Conservation (phyloP, 2,797 vertebrate species). For the Sardinella longiceps region DNA sequence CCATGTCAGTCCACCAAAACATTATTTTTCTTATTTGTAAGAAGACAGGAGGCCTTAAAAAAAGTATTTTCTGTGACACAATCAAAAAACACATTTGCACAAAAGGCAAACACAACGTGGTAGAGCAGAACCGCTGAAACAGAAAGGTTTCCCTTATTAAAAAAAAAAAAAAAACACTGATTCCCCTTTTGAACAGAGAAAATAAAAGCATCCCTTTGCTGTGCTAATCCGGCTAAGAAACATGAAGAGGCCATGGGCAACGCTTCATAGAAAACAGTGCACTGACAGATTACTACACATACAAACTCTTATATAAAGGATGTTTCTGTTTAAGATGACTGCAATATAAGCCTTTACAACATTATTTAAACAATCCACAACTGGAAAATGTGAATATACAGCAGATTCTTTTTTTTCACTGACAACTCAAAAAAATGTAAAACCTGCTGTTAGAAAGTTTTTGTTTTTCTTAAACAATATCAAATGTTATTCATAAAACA, state of each 20-base stretch:
- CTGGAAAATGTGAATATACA: neutral
- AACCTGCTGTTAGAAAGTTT: neutral
- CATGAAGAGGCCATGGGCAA: neutral
- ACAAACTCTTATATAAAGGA: constrained; percentile 2
- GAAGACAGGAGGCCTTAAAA: neutral
- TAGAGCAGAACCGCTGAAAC: constrained; percentile 17
- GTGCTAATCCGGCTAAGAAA: neutral
- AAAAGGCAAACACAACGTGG: constrained; percentile 27
- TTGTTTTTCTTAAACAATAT: neutral
- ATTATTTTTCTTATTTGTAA: neutral
- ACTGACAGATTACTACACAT: neutral
- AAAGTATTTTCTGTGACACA: neutral
- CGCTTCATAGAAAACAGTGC: constrained; percentile 1
- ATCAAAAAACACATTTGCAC: constrained; percentile 26
- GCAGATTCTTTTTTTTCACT: neutral
- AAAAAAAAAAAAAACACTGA: constrained; percentile 28
- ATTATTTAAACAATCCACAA: neutral
- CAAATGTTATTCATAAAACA: neutral
- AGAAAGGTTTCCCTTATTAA: constrained; percentile 27
- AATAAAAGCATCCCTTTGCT: constrained; percentile 12
- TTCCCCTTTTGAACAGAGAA: constrained; percentile 41
- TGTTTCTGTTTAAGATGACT: neutral
- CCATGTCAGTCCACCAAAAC: neutral
- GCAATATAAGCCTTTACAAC: neutral
- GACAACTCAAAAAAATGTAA: neutral